phyloP scores from a whole-genome alignment of 92 coral and sea anemone species.

The Palythoa grandiflora region DNA sequence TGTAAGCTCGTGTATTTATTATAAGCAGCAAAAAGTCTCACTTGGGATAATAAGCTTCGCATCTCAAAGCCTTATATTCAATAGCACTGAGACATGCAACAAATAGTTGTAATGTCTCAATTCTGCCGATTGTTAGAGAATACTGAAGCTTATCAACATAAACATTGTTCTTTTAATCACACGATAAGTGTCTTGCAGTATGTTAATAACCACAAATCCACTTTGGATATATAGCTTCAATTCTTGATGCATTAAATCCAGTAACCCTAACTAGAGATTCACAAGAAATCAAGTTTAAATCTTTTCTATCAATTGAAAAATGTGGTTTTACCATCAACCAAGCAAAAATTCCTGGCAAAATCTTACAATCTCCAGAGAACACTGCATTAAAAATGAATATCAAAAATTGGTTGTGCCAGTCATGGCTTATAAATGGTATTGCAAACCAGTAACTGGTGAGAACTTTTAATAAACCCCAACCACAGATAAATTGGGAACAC shows the following conservation, averaged over 20 bases:
- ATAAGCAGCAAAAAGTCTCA: neutral
- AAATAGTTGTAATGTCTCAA: neutral
- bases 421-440: neutral
- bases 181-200: no score
- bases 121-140: neutral
- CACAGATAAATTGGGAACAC: constrained; percentile 1
- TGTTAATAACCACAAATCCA: neutral
- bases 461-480: neutral
- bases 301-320: no score
- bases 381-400: neutral
- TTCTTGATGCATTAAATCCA: no score
- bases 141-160: neutral
- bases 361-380: no score
- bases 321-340: no score
- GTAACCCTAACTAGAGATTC: no score
- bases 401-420: neutral
- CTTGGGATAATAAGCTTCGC: neutral
- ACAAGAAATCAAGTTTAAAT: no score
- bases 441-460: neutral
- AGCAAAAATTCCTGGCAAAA: no score
- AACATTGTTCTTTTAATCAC: neutral
- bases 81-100: neutral
- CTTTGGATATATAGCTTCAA: neutral
- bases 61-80: neutral
- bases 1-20: neutral